Evolutionary conservation across 2,113 vertebrate species (phyloP), one percentile per base, ranked within the genome.

Genomic region (Actinemys pallida): DNA sequence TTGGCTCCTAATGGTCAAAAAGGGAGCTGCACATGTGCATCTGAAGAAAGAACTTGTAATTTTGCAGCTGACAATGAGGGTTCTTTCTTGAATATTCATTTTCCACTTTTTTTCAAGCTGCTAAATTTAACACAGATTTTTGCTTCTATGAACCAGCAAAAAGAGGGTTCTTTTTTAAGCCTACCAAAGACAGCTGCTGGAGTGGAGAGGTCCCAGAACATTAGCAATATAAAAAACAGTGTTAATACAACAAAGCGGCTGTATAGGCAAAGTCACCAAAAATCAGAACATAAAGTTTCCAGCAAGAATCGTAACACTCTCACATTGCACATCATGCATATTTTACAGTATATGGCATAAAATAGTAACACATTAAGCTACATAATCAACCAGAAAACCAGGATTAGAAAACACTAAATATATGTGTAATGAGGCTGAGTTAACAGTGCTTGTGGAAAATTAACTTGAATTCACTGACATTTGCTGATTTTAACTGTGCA

Each of bases 391-490:
- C 25, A 65, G n/a, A 84, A 89, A 83, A 94, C 1, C 59, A 81
- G 89, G 81, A 39, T 88, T 12, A 84, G 25, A 92, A 94, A 86
- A n/a, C 82, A 82, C 16, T 57, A 50, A 81, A 65, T 57, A 53
- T 53, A 57, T 10, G 39, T 39, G 2, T 75, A 78, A 39, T 90
- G 54, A 91, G 14, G 2, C 17, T 87, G n/a, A 92, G 80, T 69
- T 80, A 81, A 5, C 65, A 78, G 42, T 0, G 1, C 78, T 79
- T n/a, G 8, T 79, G 78, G 54, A 78, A 75, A 35, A 79, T 49
- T 78, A 90, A 87, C 31, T 90, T 81, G 81, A 81, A 54, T 90
- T 89, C 92, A 59, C 90, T 83, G 79, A 83, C 45, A 13, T 8
- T 72, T 93, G 62, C n/a, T 87, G 75, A 78, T 45, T 85, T 14